Conservation (phyloP, 2,113 vertebrate species). For the Parus major region DNA sequence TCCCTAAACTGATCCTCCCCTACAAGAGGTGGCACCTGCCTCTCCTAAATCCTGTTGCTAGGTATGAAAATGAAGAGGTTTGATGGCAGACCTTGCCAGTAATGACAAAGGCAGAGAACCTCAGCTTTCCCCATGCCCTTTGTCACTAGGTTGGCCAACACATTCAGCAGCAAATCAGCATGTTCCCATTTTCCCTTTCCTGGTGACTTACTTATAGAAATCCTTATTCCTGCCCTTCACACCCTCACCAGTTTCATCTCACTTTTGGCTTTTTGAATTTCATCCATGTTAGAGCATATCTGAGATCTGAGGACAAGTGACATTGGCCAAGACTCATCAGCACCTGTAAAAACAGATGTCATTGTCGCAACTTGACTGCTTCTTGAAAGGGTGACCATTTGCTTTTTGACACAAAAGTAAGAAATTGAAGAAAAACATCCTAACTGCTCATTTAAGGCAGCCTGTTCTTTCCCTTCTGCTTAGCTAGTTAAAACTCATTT, state of each 20-base stretch:
- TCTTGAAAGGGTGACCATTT: conserved; percentile 34
- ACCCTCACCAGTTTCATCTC: background rate
- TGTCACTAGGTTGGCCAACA: background rate
- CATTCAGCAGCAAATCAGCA: background rate
- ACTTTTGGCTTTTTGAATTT: background rate
- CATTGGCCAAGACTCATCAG: conserved; percentile 24
- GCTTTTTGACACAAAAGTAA: conserved; percentile 55
- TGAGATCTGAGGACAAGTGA: conserved; percentile 20
- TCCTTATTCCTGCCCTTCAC: background rate
- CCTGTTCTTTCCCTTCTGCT: conserved; percentile 51
- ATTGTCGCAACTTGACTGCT: background rate
- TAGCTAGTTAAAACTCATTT: conserved; percentile 60
- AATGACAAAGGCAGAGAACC: background rate
- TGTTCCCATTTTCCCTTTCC: background rate
- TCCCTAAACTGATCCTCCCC: background rate
- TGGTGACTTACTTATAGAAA: background rate
- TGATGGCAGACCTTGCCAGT: background rate
- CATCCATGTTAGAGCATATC: background rate
- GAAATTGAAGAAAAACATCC: conserved; percentile 49
- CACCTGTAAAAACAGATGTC: conserved; percentile 45
- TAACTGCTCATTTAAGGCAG: conserved; percentile 63
- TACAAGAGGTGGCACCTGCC: accelerated
- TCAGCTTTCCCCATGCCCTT: background rate
- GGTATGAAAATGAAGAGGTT: background rate
- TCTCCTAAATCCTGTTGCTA: background rate